Conservation (phyloP, 2,797 vertebrate genomes). For the Danionella dracula region DNA sequence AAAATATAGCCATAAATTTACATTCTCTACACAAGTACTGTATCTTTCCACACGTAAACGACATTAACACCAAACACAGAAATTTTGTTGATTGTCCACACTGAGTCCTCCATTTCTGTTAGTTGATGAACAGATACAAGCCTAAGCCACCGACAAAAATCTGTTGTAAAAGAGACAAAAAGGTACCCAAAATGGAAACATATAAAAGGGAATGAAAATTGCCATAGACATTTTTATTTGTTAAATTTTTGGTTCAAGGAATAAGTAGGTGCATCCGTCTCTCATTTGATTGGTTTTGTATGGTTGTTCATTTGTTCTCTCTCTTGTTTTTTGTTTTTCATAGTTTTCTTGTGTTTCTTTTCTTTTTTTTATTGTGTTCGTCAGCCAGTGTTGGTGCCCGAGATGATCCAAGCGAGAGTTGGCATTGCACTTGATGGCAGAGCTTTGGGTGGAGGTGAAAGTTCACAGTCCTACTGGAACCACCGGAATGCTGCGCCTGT, state of each 20-base stretch:
- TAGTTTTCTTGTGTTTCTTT: constrained; percentile 35
- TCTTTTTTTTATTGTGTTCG: constrained; percentile 54
- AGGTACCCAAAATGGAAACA: constrained; percentile 83
- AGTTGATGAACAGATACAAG: constrained; percentile 75
- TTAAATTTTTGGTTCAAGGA: constrained; percentile 99
- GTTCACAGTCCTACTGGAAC: constrained; percentile 88
- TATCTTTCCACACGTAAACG: constrained; percentile 98
- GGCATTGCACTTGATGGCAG: constrained; percentile 98
- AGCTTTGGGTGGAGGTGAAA: constrained; percentile 70
- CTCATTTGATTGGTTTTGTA: constrained; percentile 61
- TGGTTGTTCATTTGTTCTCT: constrained; percentile 43
- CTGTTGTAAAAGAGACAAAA: constrained; percentile 74
- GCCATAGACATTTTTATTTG: constrained; percentile 84
- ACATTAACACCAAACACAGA: constrained; percentile 98
- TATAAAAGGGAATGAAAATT: constrained; percentile 98
- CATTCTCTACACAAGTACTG: constrained; percentile 99
- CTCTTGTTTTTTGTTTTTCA: constrained; percentile 34
- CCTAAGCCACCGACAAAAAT: constrained; percentile 72
- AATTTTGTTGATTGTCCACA: constrained; percentile 99
- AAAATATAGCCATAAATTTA: constrained; percentile 99
- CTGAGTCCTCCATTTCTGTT: constrained; percentile 92
- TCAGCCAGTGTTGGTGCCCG: constrained; percentile 88
- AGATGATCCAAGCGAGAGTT: constrained; percentile 92
- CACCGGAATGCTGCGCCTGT: constrained; percentile 97
- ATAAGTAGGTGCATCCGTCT: constrained; percentile 91